Conservation (phyloP, 2,888 invertebrate genomes). For the Pheosia gnoma region DNA sequence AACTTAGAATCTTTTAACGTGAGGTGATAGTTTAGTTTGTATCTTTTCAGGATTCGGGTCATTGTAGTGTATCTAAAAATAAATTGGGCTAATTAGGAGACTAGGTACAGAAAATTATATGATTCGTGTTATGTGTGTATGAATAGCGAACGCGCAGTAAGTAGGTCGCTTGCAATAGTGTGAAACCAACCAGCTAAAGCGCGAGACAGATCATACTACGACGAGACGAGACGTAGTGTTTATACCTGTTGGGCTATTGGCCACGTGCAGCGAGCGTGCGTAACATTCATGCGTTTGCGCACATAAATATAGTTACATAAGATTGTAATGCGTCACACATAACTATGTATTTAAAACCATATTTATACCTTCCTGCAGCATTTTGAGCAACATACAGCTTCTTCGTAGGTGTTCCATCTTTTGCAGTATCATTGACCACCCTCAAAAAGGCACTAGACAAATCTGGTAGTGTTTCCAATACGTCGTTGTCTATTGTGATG, state of each 20-base stretch:
- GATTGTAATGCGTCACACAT: no score
- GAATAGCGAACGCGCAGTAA: no score
- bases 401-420: constrained; percentile 57
- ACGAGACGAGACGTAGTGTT: no score
- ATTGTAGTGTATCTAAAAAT: constrained; percentile 88
- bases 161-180: no score
- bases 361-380: constrained; percentile 87
- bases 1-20: constrained; percentile 76
- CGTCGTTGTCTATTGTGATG: constrained; percentile 64
- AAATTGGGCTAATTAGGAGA: background rate
- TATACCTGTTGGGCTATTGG: no score
- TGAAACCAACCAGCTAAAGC: no score
- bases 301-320: background rate
- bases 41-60: constrained; percentile 93
- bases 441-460: constrained; percentile 87
- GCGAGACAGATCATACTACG: no score
- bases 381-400: constrained; percentile 91
- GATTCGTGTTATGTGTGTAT: no score
- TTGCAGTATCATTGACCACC: constrained; percentile 77
- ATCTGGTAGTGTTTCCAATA: constrained; percentile 60
- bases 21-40: constrained; percentile 90
- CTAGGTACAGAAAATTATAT: no score
- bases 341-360: background rate
- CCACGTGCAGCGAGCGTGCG: no score
- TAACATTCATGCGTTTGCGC: background rate